These are phyloP conservation scores for Centruroides vittatus DNA, from an alignment of 1,140 invertebrate genomes.

Conservation along the genomic window DNA sequence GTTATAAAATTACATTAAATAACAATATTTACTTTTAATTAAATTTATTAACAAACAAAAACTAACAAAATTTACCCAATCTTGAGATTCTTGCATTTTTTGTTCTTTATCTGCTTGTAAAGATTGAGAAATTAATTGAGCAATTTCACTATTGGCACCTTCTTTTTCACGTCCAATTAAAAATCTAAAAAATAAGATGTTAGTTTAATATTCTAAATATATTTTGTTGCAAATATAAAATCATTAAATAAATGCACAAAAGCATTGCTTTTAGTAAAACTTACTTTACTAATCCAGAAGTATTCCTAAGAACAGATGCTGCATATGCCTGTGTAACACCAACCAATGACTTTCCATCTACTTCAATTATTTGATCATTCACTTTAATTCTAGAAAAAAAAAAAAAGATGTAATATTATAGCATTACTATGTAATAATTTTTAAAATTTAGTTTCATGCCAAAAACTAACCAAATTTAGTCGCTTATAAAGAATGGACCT, in stretches of 20 bases:
- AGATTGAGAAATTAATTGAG: conserved; percentile 68
- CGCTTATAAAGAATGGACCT: no score
- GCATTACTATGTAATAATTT: no score
- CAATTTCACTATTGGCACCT: conserved; percentile 77
- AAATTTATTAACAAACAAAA: no score
- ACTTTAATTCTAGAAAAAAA: conserved; percentile 47
- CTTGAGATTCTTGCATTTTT: no score
- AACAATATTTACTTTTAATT: no score
- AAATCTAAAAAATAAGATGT: conserved; percentile 35
- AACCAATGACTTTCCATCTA: conserved; percentile 94
- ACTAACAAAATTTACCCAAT: no score
- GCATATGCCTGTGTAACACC: conserved; percentile 98
- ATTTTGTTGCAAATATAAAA: no score
- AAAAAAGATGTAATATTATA: background rate
- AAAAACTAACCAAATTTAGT: no score
- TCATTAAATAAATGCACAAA: no score
- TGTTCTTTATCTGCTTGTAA: conserved; percentile 70
- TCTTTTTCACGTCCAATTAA: conserved; percentile 84
- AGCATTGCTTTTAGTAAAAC: background rate
- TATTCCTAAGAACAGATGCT: conserved; percentile 87
- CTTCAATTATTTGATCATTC: conserved; percentile 98
- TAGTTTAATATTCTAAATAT: no score
- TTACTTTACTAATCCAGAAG: conserved; percentile 64
- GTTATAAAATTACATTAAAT: no score
- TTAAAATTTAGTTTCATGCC: no score